Evolutionary conservation across 2,113 vertebrate genomes (phyloP).

Genomic region (Laticauda laticaudata): DNA sequence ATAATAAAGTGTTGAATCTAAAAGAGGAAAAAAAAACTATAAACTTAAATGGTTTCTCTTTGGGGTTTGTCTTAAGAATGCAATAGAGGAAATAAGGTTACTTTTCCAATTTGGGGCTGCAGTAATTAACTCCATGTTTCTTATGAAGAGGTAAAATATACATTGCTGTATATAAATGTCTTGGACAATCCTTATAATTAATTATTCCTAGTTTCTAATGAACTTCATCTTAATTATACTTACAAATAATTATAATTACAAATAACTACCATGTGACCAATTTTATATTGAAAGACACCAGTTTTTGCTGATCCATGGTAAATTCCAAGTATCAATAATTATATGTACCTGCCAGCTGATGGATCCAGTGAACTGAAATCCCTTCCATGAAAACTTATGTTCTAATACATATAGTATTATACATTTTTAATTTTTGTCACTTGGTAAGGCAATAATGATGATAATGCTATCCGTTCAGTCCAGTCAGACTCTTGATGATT

Average conservation of each 20-base stretch:
- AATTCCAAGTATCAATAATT: background rate
- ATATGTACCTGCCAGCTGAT: background rate
- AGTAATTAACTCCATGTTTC: background rate
- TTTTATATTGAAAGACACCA: background rate
- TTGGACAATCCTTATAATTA: background rate
- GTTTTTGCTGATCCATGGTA: background rate
- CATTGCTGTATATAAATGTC: background rate
- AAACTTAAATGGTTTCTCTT: background rate
- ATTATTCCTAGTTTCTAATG: background rate
- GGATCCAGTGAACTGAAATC: background rate
- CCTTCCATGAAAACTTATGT: background rate
- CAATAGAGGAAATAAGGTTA: background rate
- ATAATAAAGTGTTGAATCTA: background rate
- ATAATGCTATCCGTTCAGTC: background rate
- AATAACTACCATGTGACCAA: background rate
- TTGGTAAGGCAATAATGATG: background rate
- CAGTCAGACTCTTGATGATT: background rate
- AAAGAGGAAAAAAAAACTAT: slow-evolving; percentile 9
- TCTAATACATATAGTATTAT: background rate
- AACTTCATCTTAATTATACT: background rate
- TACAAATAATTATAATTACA: background rate
- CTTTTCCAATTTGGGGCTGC: background rate
- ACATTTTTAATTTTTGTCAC: background rate
- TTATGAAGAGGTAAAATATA: background rate
- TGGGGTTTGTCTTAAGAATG: background rate